These are phyloP conservation scores for Catonia carolina DNA, from an alignment of 2,888 invertebrate species.

Conservation along the genomic window DNA sequence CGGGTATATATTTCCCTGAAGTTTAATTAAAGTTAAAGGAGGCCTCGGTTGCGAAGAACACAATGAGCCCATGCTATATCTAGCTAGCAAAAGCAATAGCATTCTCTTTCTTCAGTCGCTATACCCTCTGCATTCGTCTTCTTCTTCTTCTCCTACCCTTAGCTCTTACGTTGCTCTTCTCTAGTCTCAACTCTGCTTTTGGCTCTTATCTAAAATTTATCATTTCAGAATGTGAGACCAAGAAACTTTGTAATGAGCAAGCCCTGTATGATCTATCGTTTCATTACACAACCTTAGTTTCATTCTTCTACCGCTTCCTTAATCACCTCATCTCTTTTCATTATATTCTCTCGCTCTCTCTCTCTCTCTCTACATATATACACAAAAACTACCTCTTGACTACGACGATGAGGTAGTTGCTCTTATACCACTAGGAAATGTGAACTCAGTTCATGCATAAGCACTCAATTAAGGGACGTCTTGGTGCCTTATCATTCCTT, in stretches of 20 bases:
- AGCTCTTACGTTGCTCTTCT: not conserved
- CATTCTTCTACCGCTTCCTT: not conserved
- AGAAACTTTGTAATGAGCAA: slow-evolving; percentile 13
- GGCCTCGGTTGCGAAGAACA: slow-evolving; percentile 7
- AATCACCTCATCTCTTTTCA: slow-evolving; percentile 1
- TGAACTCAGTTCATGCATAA: too few relatives aligned
- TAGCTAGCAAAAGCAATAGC: not conserved
- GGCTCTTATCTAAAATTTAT: slow-evolving; percentile 15
- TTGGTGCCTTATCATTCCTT: too few relatives aligned
- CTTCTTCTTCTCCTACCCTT: not conserved
- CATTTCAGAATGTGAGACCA: slow-evolving; percentile 14
- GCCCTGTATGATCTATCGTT: slow-evolving; percentile 9
- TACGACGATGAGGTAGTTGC: too few relatives aligned
- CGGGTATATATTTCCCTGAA: slow-evolving; percentile 13
- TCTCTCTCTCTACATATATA: not conserved
- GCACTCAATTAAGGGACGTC: too few relatives aligned
- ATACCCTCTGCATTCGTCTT: not conserved
- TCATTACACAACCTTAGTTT: not conserved
- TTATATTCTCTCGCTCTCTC: not conserved
- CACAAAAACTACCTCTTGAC: not conserved
- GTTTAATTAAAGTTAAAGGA: slow-evolving; percentile 12
- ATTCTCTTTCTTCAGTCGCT: not conserved
- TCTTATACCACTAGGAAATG: too few relatives aligned
- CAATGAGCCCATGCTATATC: slow-evolving; percentile 7
- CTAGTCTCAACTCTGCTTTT: not conserved